Evolutionary conservation across 1,140 invertebrate species (phyloP).

Genomic region (Drosophila biarmipes): DNA sequence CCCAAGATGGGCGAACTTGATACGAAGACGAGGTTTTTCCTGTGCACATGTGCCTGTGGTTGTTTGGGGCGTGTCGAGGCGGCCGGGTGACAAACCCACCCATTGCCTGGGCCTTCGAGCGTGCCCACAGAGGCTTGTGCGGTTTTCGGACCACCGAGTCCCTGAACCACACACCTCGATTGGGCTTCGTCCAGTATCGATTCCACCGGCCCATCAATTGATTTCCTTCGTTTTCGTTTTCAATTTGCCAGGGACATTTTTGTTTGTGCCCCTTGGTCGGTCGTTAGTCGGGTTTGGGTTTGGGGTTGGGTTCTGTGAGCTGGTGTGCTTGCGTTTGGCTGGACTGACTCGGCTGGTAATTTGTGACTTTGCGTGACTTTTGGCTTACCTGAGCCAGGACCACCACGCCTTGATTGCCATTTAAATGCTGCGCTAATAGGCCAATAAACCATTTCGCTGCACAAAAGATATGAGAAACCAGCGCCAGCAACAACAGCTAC

Average conservation of each 20-base stretch:
- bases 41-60: slow-evolving; percentile 23
- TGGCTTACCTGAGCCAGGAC: slow-evolving; percentile 54
- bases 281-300: slow-evolving; percentile 45
- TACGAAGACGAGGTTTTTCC: neutral
- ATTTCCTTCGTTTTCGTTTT: slow-evolving; percentile 76
- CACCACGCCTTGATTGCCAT: slow-evolving; percentile 76
- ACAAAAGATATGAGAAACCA: slow-evolving; percentile 47
- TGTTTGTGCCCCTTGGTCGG: slow-evolving; percentile 55
- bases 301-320: slow-evolving; percentile 7
- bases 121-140: slow-evolving; percentile 55
- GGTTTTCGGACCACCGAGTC: slow-evolving; percentile 29
- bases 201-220: slow-evolving; percentile 75
- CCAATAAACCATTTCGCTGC: slow-evolving; percentile 79
- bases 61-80: slow-evolving; percentile 48
- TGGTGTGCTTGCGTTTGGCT: slow-evolving; percentile 24
- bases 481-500: slow-evolving; percentile 37
- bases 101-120: slow-evolving; percentile 46
- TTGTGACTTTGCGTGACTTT: slow-evolving; percentile 79
- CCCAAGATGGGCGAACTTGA: neutral
- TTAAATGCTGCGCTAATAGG: slow-evolving; percentile 83
- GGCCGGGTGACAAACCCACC: slow-evolving; percentile 30
- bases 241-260: slow-evolving; percentile 62
- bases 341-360: slow-evolving; percentile 24
- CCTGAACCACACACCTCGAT: slow-evolving; percentile 40
- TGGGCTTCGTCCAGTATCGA: slow-evolving; percentile 55